These are phyloP conservation scores for Crotalus horridus DNA, from an alignment of 2,113 vertebrate species.

Conservation along the genomic window DNA sequence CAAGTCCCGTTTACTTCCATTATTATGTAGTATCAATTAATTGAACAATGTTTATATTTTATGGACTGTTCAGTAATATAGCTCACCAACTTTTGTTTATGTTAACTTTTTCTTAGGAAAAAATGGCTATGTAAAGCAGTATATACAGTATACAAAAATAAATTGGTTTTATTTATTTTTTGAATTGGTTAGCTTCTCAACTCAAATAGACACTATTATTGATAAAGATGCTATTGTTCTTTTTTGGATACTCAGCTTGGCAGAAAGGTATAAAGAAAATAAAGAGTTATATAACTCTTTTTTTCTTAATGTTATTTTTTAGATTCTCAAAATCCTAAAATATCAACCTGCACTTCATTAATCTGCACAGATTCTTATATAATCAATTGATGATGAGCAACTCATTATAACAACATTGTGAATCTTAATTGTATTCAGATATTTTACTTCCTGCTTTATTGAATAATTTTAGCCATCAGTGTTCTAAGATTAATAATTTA, in stretches of 20 bases:
- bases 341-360: neutral
- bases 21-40: conserved; percentile 50
- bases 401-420: neutral
- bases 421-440: neutral
- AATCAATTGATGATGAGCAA: neutral
- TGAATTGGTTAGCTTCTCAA: neutral
- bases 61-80: conserved; percentile 9
- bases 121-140: neutral
- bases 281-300: neutral
- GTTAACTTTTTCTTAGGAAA: neutral
- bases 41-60: conserved; percentile 36
- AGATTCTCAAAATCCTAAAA: neutral
- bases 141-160: neutral
- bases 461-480: neutral
- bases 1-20: conserved; percentile 45
- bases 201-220: neutral
- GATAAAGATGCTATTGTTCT: neutral
- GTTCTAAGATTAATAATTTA: neutral
- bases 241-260: neutral
- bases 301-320: neutral
- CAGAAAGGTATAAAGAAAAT: neutral
- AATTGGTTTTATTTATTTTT: neutral
- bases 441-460: neutral
- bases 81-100: neutral
- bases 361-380: neutral